phyloP scores from a whole-genome alignment of 2,113 vertebrate species.

The Leptobrachium ailaonicum region DNA sequence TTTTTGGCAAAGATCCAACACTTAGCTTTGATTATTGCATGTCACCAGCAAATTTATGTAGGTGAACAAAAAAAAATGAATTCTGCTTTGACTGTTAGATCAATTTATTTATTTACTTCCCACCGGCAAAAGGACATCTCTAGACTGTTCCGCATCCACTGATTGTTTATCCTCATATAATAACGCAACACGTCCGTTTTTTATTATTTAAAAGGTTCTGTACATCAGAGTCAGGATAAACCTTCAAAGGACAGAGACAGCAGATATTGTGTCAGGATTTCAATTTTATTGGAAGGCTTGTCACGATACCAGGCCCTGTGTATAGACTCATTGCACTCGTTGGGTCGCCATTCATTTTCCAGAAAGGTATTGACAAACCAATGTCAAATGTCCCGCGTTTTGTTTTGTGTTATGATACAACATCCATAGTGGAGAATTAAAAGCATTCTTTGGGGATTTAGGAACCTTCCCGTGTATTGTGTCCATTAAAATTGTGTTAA shows the following conservation, averaged over 20 bases:
- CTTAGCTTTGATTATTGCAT: not conserved
- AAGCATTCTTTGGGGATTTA: no score
- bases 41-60: not conserved
- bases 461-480: no score
- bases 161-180: not conserved
- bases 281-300: not conserved
- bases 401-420: no score
- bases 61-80: not conserved
- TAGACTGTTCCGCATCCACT: not conserved
- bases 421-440: no score
- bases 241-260: not conserved
- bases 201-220: not conserved
- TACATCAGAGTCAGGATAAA: not conserved
- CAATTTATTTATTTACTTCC: not conserved
- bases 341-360: not conserved
- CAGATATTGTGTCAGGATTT: not conserved
- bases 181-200: not conserved
- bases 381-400: no score
- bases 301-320: not conserved
- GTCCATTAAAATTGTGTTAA: no score
- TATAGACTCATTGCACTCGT: no score
- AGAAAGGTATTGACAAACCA: not conserved
- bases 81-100: not conserved
- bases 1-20: no score
- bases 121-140: not conserved